phyloP scores from a whole-genome alignment of 2,113 vertebrate species.

The Eptatretus burgeri region DNA sequence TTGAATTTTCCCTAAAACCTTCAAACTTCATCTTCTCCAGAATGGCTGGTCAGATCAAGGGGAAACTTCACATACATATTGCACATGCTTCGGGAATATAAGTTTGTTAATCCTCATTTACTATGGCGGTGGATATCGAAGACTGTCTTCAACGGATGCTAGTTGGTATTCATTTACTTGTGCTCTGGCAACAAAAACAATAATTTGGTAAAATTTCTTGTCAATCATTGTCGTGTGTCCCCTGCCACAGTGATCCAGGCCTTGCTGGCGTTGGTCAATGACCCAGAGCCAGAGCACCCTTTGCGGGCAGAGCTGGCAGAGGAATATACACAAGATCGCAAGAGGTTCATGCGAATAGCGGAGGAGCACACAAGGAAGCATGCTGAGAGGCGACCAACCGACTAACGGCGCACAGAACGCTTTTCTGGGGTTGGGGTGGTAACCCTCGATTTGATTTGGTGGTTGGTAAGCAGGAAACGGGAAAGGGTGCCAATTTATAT shows the following conservation, averaged over 20 bases:
- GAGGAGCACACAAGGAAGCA: slow-evolving; percentile 99
- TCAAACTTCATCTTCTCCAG: too few relatives aligned
- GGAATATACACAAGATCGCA: slow-evolving; percentile 99
- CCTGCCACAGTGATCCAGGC: slow-evolving; percentile 52
- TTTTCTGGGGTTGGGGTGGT: too few relatives aligned
- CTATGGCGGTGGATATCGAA: too few relatives aligned
- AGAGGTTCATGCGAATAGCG: slow-evolving; percentile 99
- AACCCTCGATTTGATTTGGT: too few relatives aligned
- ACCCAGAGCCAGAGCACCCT: slow-evolving; percentile 90
- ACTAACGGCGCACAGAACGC: background rate
- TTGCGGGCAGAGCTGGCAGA: slow-evolving; percentile 96
- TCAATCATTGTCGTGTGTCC: background rate
- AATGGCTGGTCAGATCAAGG: too few relatives aligned
- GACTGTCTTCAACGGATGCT: too few relatives aligned
- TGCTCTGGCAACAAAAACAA: background rate
- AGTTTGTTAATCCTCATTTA: too few relatives aligned
- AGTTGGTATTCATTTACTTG: background rate
- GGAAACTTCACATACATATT: too few relatives aligned
- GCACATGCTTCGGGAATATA: too few relatives aligned
- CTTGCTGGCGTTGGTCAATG: slow-evolving; percentile 93
- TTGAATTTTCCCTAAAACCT: too few relatives aligned
- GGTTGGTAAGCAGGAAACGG: too few relatives aligned
- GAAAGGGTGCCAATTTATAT: too few relatives aligned
- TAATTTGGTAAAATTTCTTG: background rate
- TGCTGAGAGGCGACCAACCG: slow-evolving; percentile 89